Conservation (phyloP, 2,888 invertebrate species). For the Brassicogethes aeneus region DNA sequence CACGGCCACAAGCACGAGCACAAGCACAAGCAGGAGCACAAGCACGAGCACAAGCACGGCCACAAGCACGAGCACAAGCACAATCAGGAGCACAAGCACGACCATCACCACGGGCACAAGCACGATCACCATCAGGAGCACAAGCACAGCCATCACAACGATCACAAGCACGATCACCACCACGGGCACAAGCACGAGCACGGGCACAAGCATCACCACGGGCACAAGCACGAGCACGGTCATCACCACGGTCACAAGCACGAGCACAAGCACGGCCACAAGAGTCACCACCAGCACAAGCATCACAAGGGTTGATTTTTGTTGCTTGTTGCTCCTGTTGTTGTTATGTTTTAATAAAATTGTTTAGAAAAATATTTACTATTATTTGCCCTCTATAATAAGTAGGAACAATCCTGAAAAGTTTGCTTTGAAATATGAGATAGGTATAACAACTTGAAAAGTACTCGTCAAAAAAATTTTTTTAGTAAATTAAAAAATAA, state of each 20-base stretch:
- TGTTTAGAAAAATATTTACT: no score
- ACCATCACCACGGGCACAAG: slow-evolving; percentile 21
- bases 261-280: slow-evolving; percentile 3
- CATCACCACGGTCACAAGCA: slow-evolving; percentile 8
- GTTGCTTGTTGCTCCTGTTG: neutral
- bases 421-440: no score
- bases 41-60: slow-evolving; percentile 9
- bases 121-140: slow-evolving; percentile 19
- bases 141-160: slow-evolving; percentile 18
- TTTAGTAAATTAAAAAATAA: no score
- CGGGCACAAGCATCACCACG: slow-evolving; percentile 18
- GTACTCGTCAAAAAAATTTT: no score
- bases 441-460: no score
- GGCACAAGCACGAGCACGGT: slow-evolving; percentile 7
- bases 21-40: neutral
- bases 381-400: no score
- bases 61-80: slow-evolving; percentile 3
- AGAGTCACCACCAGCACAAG: neutral
- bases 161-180: slow-evolving; percentile 14
- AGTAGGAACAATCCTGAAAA: no score
- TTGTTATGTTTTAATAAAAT: neutral
- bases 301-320: neutral
- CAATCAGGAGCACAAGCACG: slow-evolving; percentile 20
- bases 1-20: neutral
- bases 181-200: slow-evolving; percentile 16